Conservation (phyloP, 1,140 invertebrate species). For the Monomorium pharaonis region DNA sequence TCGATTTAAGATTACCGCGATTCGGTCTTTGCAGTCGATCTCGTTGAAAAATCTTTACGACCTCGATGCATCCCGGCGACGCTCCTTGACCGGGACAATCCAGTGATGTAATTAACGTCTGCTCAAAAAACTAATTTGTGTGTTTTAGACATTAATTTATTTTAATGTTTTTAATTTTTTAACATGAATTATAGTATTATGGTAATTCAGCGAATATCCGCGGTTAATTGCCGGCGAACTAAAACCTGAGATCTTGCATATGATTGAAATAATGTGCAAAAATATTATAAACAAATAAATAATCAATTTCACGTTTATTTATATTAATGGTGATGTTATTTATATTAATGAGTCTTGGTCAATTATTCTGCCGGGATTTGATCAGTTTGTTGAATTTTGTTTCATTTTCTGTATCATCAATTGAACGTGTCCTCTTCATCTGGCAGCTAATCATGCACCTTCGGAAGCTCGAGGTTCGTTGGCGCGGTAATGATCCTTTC, state of each 20-base stretch:
- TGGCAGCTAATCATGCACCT: background rate
- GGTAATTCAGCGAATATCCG: background rate
- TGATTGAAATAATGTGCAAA: background rate
- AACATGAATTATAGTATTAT: background rate
- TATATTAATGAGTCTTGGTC: too few species aligned
- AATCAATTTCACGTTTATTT: too few species aligned
- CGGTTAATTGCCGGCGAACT: background rate
- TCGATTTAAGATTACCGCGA: constrained; percentile 55
- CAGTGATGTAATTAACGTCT: background rate
- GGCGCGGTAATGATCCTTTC: constrained; percentile 79
- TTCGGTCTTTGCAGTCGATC: constrained; percentile 29
- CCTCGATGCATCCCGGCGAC: background rate
- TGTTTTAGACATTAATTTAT: background rate
- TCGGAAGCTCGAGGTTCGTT: constrained; percentile 43
- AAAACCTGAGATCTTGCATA: background rate
- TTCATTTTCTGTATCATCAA: background rate
- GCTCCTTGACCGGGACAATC: background rate
- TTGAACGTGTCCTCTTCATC: constrained; percentile 31
- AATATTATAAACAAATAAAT: too few species aligned
- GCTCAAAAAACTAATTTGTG: background rate
- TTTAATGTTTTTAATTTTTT: background rate
- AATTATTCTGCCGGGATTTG: background rate
- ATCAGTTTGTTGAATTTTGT: constrained; percentile 67
- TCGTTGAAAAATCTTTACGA: background rate
- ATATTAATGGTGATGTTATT: too few species aligned